These are phyloP conservation scores for Gallinago jamesoni DNA, from an alignment of 2,113 vertebrate genomes.

Conservation along the genomic window DNA sequence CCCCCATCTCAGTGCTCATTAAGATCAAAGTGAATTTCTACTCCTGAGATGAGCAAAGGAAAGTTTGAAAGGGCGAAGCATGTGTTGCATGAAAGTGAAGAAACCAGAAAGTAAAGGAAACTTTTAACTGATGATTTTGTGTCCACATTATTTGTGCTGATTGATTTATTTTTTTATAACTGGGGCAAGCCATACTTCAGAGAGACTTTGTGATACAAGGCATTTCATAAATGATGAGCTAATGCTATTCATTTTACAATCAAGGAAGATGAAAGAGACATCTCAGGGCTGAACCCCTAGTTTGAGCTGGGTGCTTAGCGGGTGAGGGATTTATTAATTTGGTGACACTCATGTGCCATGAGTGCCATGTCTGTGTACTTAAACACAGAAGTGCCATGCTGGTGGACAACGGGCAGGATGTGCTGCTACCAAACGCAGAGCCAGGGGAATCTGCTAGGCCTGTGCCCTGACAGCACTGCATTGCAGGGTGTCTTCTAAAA, in stretches of 20 bases:
- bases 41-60: neutral
- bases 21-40: neutral
- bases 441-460: accelerated
- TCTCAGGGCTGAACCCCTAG: neutral
- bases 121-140: neutral
- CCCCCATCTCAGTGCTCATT: neutral
- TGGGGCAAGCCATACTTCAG: neutral
- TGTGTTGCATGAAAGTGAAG: neutral
- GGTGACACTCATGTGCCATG: accelerated
- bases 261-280: neutral
- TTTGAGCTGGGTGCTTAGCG: neutral
- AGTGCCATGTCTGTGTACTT: neutral
- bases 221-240: neutral
- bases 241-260: neutral
- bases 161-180: neutral
- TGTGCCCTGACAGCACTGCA: neutral
- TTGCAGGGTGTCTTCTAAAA: neutral
- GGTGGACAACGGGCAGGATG: neutral
- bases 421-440: neutral
- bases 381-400: neutral
- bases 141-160: neutral
- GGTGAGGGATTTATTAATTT: neutral
- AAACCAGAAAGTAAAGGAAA: neutral
- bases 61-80: neutral
- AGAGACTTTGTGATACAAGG: neutral